A percentile compares a stretch with the other conserved stretches of the same genome.
Evolutionary conservation across 2,797 vertebrate species (phyloP).

Genomic region (Poecilia velifera): DNA sequence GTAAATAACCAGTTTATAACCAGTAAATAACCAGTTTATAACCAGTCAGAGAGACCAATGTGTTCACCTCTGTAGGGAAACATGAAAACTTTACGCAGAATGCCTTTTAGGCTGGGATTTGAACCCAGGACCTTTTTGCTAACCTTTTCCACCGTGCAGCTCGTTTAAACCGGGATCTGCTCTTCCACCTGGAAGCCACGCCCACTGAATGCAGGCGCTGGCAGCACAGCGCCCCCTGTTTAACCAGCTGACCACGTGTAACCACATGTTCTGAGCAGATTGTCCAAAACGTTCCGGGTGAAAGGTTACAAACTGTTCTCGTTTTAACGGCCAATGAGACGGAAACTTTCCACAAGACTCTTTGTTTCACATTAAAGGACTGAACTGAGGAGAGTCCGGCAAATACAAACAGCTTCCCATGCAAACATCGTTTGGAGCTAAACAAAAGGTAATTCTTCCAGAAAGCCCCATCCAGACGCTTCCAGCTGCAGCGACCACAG

Average conservation of each 20-base stretch:
- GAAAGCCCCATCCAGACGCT: background rate
- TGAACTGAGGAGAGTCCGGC: background rate
- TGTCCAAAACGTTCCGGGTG: background rate
- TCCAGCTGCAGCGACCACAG: slow-evolving; percentile 23
- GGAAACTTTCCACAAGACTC: background rate
- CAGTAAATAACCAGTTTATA: too few relatives aligned
- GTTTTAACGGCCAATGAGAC: background rate
- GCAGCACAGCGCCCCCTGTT: background rate
- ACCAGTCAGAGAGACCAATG: background rate
- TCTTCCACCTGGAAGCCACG: background rate
- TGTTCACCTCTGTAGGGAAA: background rate
- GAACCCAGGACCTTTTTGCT: background rate
- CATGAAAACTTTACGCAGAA: too few relatives aligned
- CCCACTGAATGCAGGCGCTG: background rate
- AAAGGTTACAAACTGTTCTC: background rate
- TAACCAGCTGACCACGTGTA: background rate
- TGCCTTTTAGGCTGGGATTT: background rate
- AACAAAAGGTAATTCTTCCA: slow-evolving; percentile 8
- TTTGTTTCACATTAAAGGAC: background rate
- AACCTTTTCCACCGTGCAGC: too few relatives aligned
- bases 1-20: too few relatives aligned
- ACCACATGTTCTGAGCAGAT: background rate
- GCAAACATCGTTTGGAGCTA: background rate
- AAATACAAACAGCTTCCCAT: background rate
- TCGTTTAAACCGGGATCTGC: background rate